Evolutionary conservation across 1,140 invertebrate genomes (phyloP).

Genomic region (Heliothis subflexa): DNA sequence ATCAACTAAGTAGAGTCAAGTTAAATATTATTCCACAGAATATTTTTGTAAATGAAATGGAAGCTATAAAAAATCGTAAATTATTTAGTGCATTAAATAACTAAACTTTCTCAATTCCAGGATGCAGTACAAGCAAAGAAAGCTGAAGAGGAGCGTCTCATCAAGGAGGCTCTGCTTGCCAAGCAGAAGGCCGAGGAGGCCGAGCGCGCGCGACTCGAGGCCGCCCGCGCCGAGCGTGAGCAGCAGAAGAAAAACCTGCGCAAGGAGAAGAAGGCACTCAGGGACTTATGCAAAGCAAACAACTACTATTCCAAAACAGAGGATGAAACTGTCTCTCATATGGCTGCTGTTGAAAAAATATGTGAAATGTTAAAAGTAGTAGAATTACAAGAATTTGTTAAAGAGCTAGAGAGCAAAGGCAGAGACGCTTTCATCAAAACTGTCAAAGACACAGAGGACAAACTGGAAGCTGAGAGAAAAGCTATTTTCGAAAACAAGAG

Average conservation of each 20-base stretch:
- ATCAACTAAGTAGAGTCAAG: no score
- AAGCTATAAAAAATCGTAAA: not conserved
- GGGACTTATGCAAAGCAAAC: slow-evolving; percentile 94
- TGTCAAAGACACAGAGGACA: slow-evolving; percentile 90
- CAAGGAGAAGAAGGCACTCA: slow-evolving; percentile 94
- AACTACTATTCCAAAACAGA: slow-evolving; percentile 94
- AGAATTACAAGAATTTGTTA: slow-evolving; percentile 93
- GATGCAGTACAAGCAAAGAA: slow-evolving; percentile 94
- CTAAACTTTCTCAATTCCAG: slow-evolving; percentile 77
- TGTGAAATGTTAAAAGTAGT: slow-evolving; percentile 92
- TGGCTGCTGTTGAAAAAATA: slow-evolving; percentile 96
- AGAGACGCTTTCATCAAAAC: slow-evolving; percentile 89
- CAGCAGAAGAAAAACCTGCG: slow-evolving; percentile 93
- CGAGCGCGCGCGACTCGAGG: slow-evolving; percentile 92
- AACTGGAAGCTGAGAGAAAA: slow-evolving; percentile 92
- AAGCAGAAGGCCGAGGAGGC: slow-evolving; percentile 94
- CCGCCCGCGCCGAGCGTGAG: slow-evolving; percentile 95
- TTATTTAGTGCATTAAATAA: not conserved
- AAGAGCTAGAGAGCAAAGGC: slow-evolving; percentile 89
- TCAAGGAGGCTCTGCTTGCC: slow-evolving; percentile 90
- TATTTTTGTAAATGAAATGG: not conserved
- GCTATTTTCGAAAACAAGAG: slow-evolving; percentile 87
- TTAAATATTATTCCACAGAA: no score
- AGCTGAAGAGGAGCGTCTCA: slow-evolving; percentile 92
- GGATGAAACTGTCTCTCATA: slow-evolving; percentile 92